These are phyloP conservation scores for Macrochelys suwanniensis DNA, from an alignment of 2,797 vertebrate genomes.

Conservation along the genomic window DNA sequence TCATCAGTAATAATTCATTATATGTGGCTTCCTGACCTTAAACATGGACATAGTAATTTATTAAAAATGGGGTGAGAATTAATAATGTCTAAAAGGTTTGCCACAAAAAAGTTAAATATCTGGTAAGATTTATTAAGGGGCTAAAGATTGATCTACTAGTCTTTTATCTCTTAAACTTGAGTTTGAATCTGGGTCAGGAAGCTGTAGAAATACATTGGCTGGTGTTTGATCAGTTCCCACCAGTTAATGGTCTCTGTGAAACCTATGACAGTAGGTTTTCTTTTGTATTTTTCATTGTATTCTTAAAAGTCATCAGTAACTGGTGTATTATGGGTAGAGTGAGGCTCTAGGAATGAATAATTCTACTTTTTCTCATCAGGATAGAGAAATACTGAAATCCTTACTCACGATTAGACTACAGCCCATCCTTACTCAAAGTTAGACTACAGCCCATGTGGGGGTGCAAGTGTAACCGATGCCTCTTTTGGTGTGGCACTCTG, in stretches of 20 bases:
- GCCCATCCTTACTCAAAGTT: neutral
- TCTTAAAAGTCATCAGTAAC: neutral
- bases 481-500: too few species aligned
- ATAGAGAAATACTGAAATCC: neutral
- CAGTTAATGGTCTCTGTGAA: slow-evolving; percentile 31
- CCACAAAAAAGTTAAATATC: slow-evolving; percentile 20
- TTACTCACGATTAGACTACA: neutral
- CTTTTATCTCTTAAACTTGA: slow-evolving; percentile 55
- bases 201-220: neutral
- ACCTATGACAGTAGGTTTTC: neutral
- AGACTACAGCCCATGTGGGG: too few species aligned
- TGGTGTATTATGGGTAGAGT: neutral
- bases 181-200: slow-evolving; percentile 42
- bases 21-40: slow-evolving; percentile 60
- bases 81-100: slow-evolving; percentile 64
- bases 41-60: slow-evolving; percentile 53
- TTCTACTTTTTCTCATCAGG: neutral
- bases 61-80: slow-evolving; percentile 66
- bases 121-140: slow-evolving; percentile 61
- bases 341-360: slow-evolving; percentile 5
- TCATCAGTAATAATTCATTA: slow-evolving; percentile 64
- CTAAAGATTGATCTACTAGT: slow-evolving; percentile 40
- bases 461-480: too few species aligned
- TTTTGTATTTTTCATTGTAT: neutral
- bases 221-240: slow-evolving; percentile 38